Percentiles rank a stretch among this genome's conserved stretches.
Conservation (phyloP, 2,113 vertebrate species). For the Accipiter virgatus region DNA sequence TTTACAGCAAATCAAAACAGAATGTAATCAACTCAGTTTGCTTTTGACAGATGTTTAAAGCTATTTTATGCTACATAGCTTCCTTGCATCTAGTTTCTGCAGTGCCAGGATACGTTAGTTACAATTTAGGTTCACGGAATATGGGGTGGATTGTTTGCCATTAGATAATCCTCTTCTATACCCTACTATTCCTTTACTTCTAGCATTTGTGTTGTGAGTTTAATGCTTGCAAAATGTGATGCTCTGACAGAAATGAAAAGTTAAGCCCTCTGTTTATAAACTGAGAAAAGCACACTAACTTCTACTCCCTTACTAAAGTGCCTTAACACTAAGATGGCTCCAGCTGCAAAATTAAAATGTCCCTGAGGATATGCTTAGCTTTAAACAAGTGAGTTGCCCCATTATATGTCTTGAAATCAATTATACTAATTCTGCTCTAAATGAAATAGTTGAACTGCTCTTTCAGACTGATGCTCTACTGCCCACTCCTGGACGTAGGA, state of each 20-base stretch:
- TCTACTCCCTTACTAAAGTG: background rate
- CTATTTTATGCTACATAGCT: constrained; percentile 53
- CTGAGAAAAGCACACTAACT: background rate
- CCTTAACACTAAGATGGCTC: background rate
- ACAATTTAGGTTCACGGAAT: background rate
- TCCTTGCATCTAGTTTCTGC: constrained; percentile 12
- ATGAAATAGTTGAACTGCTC: background rate
- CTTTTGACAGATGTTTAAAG: constrained; percentile 63
- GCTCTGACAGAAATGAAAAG: background rate
- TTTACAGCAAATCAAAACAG: constrained; percentile 57
- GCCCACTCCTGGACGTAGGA: constrained; percentile 25
- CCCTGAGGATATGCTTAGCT: background rate
- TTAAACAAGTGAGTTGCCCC: background rate
- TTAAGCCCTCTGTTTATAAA: background rate
- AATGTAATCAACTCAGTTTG: constrained; percentile 45
- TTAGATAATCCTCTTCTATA: background rate
- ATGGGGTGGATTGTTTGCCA: background rate
- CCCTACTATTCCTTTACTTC: background rate
- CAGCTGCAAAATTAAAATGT: background rate
- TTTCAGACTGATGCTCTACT: constrained; percentile 22
- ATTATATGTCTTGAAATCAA: background rate
- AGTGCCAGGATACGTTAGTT: background rate
- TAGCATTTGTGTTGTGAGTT: background rate
- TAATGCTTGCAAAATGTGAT: background rate
- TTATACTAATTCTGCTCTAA: background rate